Conservation (phyloP, 2,797 vertebrate species). For the Phrynocephalus vlangalii region DNA sequence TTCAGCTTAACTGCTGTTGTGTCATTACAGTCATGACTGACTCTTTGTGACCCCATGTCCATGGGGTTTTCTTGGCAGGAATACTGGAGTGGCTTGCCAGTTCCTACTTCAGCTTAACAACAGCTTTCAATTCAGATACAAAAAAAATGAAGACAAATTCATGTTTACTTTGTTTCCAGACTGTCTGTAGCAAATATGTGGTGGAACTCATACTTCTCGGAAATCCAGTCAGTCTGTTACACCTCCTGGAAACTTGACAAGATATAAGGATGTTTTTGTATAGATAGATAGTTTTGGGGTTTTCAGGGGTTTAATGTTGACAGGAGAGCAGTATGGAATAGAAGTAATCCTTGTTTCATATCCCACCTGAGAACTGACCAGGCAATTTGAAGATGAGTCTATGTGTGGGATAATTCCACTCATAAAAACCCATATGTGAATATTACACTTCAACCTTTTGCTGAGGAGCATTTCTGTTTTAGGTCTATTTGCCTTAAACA, state of each 20-base stretch:
- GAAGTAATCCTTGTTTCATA: background rate
- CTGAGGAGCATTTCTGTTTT: background rate
- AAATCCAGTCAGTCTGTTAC: background rate
- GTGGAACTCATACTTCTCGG: background rate
- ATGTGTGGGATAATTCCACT: too few relatives aligned
- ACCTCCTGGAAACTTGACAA: background rate
- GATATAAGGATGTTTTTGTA: rapidly evolving
- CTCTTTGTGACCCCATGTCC: too few relatives aligned
- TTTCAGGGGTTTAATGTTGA: background rate
- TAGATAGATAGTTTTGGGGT: background rate
- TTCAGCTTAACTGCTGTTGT: too few relatives aligned
- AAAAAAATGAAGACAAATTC: background rate
- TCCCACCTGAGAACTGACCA: background rate
- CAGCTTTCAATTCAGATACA: background rate
- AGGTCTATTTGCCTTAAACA: background rate
- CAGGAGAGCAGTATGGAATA: background rate
- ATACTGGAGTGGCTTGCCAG: too few relatives aligned
- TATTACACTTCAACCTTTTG: background rate
- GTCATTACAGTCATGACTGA: too few relatives aligned
- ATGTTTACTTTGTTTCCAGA: background rate
- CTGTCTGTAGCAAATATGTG: background rate
- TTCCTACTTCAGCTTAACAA: background rate
- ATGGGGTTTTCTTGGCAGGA: too few relatives aligned
- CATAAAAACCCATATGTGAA: background rate
- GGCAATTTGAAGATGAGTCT: background rate